Conservation (phyloP, 2,888 invertebrate species). For the Oligia latruncula region DNA sequence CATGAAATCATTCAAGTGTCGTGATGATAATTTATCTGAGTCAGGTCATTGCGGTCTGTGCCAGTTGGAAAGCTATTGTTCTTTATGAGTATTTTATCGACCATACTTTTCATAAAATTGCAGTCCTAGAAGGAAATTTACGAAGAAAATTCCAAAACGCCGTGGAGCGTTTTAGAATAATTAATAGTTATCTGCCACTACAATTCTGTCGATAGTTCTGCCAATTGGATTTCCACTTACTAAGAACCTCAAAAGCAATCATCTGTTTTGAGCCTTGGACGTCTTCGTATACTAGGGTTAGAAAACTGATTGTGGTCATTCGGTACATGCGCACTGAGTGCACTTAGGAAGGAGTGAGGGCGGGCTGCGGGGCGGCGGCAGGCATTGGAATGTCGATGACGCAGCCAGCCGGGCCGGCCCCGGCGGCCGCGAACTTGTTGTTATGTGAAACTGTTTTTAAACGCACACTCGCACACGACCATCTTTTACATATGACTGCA, state of each 20-base stretch:
- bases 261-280: slow-evolving; percentile 35
- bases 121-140: not conserved
- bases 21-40: not conserved
- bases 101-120: slow-evolving; percentile 3
- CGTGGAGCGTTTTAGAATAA: not conserved
- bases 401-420: slow-evolving; percentile 82
- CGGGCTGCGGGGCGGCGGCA: slow-evolving; percentile 75
- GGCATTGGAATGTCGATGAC: slow-evolving; percentile 89
- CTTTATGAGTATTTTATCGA: not conserved
- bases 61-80: slow-evolving; percentile 2
- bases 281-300: slow-evolving; percentile 53
- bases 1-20: not conserved
- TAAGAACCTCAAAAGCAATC: slow-evolving; percentile 3
- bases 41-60: not conserved
- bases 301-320: slow-evolving; percentile 81
- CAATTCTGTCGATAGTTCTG: not conserved
- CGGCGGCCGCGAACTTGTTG: slow-evolving; percentile 85
- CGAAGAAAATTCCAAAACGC: not conserved
- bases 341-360: slow-evolving; percentile 70
- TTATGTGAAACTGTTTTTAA: slow-evolving; percentile 87
- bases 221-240: not conserved
- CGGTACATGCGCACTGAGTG: slow-evolving; percentile 87
- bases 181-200: not conserved
- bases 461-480: slow-evolving; percentile 74
- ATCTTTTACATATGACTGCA: slow-evolving; percentile 63